Percentiles rank a stretch among this genome's conserved stretches.
Conservation (phyloP, 2,888 invertebrate species). For the Polyommatus iphigenia region DNA sequence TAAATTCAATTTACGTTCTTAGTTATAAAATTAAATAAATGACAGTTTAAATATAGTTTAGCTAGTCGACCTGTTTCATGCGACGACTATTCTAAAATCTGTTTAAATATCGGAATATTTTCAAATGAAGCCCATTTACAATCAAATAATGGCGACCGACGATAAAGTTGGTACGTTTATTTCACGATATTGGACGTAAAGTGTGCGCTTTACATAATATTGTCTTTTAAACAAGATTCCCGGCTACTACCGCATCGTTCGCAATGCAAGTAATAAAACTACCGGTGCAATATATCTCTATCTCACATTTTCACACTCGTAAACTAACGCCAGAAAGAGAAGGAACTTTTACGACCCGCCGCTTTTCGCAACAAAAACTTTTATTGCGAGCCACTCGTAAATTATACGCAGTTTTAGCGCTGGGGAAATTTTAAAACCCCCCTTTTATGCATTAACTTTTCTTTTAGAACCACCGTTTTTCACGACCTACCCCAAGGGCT, state of each 20-base stretch:
- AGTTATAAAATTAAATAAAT: too few relatives aligned
- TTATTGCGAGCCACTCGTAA: conserved; percentile 73
- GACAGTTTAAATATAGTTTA: too few relatives aligned
- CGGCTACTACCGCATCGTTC: conserved; percentile 43
- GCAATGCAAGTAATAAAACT: conserved; percentile 65
- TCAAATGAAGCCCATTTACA: not conserved
- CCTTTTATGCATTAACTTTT: conserved; percentile 43
- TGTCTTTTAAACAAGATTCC: conserved; percentile 39
- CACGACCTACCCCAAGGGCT: not conserved
- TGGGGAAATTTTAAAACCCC: conserved; percentile 53
- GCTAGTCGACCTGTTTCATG: not conserved
- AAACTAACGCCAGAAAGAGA: conserved; percentile 65
- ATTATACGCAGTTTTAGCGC: conserved; percentile 67
- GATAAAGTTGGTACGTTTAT: conserved; percentile 26
- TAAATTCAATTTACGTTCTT: too few relatives aligned
- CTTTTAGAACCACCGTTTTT: conserved; percentile 27
- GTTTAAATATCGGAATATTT: not conserved
- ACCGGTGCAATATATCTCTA: conserved; percentile 65
- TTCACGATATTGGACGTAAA: conserved; percentile 34
- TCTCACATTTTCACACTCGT: conserved; percentile 70
- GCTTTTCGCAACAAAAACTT: conserved; percentile 76
- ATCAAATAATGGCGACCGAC: not conserved
- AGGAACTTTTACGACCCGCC: conserved; percentile 65
- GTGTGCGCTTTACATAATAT: conserved; percentile 38
- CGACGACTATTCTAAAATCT: not conserved